Evolutionary conservation across 1,140 invertebrate species (phyloP), one percentile per base, ranked within the genome.

Genomic region (Bombus consobrinus): DNA sequence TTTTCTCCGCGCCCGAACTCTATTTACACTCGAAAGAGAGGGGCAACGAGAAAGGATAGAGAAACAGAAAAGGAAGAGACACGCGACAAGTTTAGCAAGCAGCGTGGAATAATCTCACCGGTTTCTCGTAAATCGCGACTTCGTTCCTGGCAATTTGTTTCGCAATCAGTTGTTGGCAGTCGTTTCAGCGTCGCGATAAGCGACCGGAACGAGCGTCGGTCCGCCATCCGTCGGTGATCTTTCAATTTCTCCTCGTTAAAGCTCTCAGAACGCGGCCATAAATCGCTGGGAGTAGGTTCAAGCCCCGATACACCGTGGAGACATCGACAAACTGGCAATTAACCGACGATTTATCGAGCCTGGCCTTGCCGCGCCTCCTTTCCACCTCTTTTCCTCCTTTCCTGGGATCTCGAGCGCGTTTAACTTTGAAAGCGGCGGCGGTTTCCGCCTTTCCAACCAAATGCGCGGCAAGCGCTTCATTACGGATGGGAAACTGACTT

Each of bases 321-420:
- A 53, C 78, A 37, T 73, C 47, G 37, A 73, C 47, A 73, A 81
- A 81, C 37, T 41, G 37, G 68, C 79, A 34, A 73, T 81, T 73
- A 81, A 73, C n/a, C 37, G 37, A 22, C n/a, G 28, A 73, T 81
- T 81, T 62, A 34, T 73, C 69, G 47, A 41, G 43, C 4, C 28
- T 3, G 3, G 28, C 28, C 12, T 32, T 25, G 18, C 18, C 41
- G 15, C 15, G 15, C n/a, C 25, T 22, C n/a, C 15, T 3, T 22
- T 32, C n/a, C 0, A 9, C n/a, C n/a, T n/a, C 10, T 25, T 43
- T 43, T n/a, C 1, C 5, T 15, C 41, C 9, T 32, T 73, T 43
- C 32, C 41, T 22, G 4, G 39, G 53, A 59, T 76, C 25, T 12
- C 34, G 34, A 2, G 12, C 25, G 9, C 18, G 39, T 43, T 73